Conservation (phyloP, 2,888 invertebrate species). For the Parnassius smintheus region DNA sequence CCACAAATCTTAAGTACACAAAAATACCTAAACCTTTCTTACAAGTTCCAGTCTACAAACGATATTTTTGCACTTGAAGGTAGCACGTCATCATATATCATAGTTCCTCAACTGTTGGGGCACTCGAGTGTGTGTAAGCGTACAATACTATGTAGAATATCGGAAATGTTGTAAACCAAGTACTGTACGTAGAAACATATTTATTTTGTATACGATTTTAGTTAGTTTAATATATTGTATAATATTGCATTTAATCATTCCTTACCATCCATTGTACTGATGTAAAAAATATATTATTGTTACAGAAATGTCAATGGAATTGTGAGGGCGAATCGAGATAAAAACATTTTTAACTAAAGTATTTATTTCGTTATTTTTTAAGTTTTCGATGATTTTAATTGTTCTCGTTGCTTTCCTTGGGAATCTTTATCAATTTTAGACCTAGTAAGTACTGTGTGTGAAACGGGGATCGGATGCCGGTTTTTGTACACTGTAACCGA, state of each 20-base stretch:
- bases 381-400: conserved; percentile 78
- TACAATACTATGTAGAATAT: background rate
- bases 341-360: conserved; percentile 44
- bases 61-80: no score
- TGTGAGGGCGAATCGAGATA: conserved; percentile 27
- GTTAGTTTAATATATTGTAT: conserved; percentile 7
- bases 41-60: no score
- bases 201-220: conserved; percentile 24
- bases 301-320: conserved; percentile 27
- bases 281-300: conserved; percentile 2
- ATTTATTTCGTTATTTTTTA: conserved; percentile 80
- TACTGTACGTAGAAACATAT: conserved; percentile 9
- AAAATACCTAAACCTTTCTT: no score
- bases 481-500: conserved; percentile 30
- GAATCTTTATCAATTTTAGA: conserved; percentile 75
- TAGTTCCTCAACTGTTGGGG: no score
- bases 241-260: conserved; percentile 3
- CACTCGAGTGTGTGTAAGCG: no score
- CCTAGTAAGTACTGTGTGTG: conserved; percentile 58
- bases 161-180: background rate
- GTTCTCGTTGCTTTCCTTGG: conserved; percentile 79
- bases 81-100: no score
- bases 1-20: no score
- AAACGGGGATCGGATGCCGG: conserved; percentile 50
- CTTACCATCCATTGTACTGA: conserved; percentile 4